Evolutionary conservation across 1,140 invertebrate genomes (phyloP).

Genomic region (Sycophaga agraensis): DNA sequence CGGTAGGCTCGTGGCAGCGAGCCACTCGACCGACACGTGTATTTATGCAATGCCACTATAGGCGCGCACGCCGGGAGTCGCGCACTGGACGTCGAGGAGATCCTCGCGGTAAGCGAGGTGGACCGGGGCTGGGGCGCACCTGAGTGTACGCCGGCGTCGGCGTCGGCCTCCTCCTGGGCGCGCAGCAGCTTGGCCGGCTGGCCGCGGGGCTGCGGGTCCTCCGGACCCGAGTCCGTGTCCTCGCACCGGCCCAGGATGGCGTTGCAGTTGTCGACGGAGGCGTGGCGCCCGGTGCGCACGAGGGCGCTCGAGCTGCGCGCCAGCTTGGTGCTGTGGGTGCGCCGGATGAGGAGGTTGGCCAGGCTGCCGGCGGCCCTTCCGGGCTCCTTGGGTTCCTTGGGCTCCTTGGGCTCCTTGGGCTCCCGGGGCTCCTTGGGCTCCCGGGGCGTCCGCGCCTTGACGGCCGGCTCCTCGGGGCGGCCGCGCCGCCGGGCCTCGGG

Average conservation of each 20-base stretch:
- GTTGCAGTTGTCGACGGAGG: constrained; percentile 32
- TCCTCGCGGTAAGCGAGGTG: no score
- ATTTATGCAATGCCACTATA: no score
- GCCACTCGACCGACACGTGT: no score
- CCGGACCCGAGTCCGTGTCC: constrained; percentile 10
- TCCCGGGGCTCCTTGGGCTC: neutral
- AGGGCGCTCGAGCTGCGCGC: constrained; percentile 60
- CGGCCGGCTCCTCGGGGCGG: neutral
- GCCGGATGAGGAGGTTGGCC: constrained; percentile 59
- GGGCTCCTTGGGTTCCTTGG: neutral
- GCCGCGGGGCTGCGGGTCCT: no score
- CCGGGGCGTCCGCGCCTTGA: neutral
- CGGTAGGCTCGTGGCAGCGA: no score
- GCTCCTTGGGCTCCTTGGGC: neutral
- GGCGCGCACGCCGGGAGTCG: neutral
- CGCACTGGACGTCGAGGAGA: neutral
- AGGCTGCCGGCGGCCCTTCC: neutral
- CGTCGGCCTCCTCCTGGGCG: constrained; percentile 47
- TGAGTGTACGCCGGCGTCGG: constrained; percentile 66
- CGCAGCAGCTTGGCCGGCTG: constrained; percentile 38
- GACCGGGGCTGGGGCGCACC: constrained; percentile 48
- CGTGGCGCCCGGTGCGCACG: constrained; percentile 29
- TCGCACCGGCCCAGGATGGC: no score
- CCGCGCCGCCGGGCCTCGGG: neutral
- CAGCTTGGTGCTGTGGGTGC: constrained; percentile 72